Evolutionary conservation across 2,888 invertebrate species (phyloP).

Genomic region (Acrocyrtus sp.): DNA sequence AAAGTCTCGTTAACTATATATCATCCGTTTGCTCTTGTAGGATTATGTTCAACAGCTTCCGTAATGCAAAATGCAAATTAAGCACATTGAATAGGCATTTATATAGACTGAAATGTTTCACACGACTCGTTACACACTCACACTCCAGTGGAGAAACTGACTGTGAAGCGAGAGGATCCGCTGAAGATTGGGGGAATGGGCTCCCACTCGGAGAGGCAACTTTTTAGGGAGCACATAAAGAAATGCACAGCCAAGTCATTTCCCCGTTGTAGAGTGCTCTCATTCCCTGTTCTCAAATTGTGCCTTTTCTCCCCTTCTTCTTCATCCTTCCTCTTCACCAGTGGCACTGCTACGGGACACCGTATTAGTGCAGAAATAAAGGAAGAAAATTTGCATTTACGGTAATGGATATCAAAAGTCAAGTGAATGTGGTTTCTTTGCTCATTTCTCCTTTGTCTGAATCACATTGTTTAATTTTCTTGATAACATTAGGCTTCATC

Average conservation of each 20-base stretch:
- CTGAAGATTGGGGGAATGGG: background rate
- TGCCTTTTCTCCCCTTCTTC: background rate
- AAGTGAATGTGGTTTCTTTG: conserved; percentile 18
- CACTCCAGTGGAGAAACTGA: background rate
- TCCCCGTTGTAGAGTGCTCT: too few species aligned
- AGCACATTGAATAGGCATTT: too few species aligned
- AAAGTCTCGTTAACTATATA: too few species aligned
- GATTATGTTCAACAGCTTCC: too few species aligned
- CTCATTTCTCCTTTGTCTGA: background rate
- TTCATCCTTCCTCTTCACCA: background rate
- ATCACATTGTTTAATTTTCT: conserved; percentile 44
- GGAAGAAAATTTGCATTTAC: conserved; percentile 21
- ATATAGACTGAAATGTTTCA: background rate
- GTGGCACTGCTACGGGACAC: background rate
- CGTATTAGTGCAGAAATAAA: too few species aligned
- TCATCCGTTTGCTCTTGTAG: too few species aligned
- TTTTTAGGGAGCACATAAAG: too few species aligned
- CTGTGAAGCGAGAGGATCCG: background rate
- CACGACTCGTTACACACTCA: background rate
- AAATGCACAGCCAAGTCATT: too few species aligned
- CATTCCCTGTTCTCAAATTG: too few species aligned
- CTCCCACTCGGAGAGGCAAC: background rate
- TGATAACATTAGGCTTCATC: conserved; percentile 34
- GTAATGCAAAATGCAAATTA: too few species aligned
- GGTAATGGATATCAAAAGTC: conserved; percentile 24